These are phyloP conservation scores for Montipora capitata DNA, from an alignment of 92 coral and sea anemone species.

Conservation along the genomic window DNA sequence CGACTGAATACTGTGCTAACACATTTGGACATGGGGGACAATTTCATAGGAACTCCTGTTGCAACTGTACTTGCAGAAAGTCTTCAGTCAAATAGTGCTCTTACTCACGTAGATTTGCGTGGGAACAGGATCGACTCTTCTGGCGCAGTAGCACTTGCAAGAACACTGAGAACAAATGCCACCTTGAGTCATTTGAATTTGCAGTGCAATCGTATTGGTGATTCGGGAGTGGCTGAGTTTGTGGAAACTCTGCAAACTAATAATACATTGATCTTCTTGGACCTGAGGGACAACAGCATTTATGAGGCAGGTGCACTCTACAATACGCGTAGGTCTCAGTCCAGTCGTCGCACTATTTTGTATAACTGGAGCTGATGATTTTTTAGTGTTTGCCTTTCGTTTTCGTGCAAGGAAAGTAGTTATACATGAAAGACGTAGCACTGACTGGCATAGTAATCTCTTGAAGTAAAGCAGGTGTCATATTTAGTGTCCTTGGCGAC, in stretches of 20 bases:
- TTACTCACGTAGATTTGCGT: not conserved
- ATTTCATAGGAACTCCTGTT: not conserved
- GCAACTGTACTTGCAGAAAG: slow-evolving; percentile 2
- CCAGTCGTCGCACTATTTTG: too few species aligned
- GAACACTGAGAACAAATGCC: not conserved
- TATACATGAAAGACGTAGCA: too few species aligned
- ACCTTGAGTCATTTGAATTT: not conserved
- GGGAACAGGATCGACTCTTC: not conserved
- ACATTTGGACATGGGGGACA: not conserved
- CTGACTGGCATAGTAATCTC: too few species aligned
- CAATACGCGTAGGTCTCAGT: too few species aligned
- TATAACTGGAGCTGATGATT: too few species aligned
- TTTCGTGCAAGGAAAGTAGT: too few species aligned
- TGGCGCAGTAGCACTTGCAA: not conserved
- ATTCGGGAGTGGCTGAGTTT: slow-evolving; percentile 12
- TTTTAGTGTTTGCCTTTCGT: too few species aligned
- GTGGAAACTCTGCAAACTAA: not conserved
- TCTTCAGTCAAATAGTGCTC: not conserved
- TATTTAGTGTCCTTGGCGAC: too few species aligned
- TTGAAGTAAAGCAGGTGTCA: too few species aligned
- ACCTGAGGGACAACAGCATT: not conserved
- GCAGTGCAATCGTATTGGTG: not conserved
- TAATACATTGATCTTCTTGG: not conserved
- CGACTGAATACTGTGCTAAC: not conserved
- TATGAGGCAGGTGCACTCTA: not conserved